Base-by-base conservation (phyloP, 2,888 invertebrate genomes). In the Aricia artaxerxes region DNA sequence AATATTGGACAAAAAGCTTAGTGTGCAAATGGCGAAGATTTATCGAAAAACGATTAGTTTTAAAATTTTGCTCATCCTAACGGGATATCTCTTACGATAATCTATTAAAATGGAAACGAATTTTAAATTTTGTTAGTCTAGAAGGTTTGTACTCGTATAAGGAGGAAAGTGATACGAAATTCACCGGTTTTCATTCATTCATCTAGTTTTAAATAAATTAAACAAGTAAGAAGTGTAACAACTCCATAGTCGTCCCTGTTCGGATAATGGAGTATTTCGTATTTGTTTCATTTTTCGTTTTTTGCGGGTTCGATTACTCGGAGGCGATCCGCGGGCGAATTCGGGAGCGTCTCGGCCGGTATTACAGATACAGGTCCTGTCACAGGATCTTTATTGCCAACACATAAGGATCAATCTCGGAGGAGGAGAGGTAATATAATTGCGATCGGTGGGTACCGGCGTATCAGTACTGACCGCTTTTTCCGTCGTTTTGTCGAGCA, bases 231-330 rank as follows among this genome's bases (percentile, higher is more conserved):
- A 60, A n/a, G 4, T 61, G 79, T 79, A 80, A 57, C 75, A 64
- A 77, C 92, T 94, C 93, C 85, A 92, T 83, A 79, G 88, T 80
- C 81, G 84, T 80, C 88, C 84, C 80, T 86, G 82, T 82, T 86
- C 85, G 87, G 84, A 93, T 94, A 94, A 94, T 94, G 93, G 91
- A 93, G 93, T 93, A 94, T 93, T 94, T 93, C 92, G 93, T 94
- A 94, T 94, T 94, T 94, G 93, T 89, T 91, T 94, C 93, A 93
- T 93, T 94, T 93, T 94, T 94, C 90, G 91, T 91, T 94, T 94
- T 94, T 94, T 94, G 92, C 85, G 87, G 87, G 91, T 91, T 93
- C 94, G 94, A 94, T 94, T 94, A 94, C 94, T 89, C 92, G 94
- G 93, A 94, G 92, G 92, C 94, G 94, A 93, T 92, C 85, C 88